These are phyloP conservation scores for Pomatorhinus ruficollis DNA, from an alignment of 2,113 vertebrate species.

Conservation along the genomic window DNA sequence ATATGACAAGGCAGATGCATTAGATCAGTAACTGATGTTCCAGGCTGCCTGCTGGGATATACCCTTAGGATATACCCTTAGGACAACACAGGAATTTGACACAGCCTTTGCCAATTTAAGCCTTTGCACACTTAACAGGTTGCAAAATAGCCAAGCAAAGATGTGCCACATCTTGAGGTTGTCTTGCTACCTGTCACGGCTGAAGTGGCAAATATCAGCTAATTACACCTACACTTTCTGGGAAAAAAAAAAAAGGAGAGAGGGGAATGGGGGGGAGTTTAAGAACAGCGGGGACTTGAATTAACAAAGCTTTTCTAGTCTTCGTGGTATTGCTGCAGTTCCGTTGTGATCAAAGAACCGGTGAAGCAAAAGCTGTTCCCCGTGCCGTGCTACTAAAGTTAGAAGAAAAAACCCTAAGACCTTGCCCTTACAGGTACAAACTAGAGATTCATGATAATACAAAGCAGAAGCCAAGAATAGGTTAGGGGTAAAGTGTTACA, in stretches of 20 bases:
- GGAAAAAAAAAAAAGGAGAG: neutral
- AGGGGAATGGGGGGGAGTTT: accelerated
- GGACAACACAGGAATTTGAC: neutral
- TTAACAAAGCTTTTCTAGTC: neutral
- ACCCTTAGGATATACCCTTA: neutral
- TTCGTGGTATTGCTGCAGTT: neutral
- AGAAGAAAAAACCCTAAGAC: neutral
- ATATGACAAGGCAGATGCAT: neutral
- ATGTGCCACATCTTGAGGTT: neutral
- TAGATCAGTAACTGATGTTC: neutral
- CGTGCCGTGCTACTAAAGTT: neutral
- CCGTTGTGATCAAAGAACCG: neutral
- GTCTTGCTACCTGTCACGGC: neutral
- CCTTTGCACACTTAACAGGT: neutral
- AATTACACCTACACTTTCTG: neutral
- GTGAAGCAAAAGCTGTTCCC: neutral
- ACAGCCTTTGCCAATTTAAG: neutral
- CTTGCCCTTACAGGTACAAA: neutral
- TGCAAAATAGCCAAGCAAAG: neutral
- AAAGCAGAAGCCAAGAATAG: neutral
- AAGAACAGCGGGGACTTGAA: neutral
- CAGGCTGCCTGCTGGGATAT: neutral
- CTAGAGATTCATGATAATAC: neutral
- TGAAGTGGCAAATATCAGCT: neutral
- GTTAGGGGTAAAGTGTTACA: neutral